Conservation (phyloP, 2,888 invertebrate species). For the Eupelmus urozonus region DNA sequence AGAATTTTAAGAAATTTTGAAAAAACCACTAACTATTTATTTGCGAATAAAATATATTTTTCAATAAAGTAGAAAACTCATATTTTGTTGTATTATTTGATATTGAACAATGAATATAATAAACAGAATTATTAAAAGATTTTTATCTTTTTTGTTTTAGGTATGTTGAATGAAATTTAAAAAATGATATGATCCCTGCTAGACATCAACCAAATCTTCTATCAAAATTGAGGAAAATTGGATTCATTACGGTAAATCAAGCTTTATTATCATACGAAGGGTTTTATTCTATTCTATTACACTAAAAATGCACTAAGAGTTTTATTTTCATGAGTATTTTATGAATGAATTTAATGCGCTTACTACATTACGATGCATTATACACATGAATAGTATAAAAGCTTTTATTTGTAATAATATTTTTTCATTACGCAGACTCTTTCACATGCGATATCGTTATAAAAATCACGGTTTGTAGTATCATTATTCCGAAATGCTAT, state of each 20-base stretch:
- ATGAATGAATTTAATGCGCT: constrained; percentile 23
- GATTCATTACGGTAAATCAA: constrained; percentile 41
- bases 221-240: constrained; percentile 19
- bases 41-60: too few species aligned
- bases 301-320: constrained; percentile 18
- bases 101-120: too few species aligned
- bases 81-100: too few species aligned
- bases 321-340: constrained; percentile 25
- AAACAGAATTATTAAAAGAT: not conserved
- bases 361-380: not conserved
- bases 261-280: constrained; percentile 29
- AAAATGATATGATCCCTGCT: too few species aligned
- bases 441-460: too few species aligned
- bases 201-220: not conserved
- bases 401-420: not conserved
- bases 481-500: too few species aligned
- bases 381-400: not conserved
- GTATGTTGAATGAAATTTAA: constrained; percentile 6
- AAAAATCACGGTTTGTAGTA: too few species aligned
- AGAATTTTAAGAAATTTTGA: too few species aligned
- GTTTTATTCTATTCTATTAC: constrained; percentile 31
- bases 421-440: not conserved
- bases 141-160: constrained; percentile 20
- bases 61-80: too few species aligned
- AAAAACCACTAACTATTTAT: too few species aligned